These are phyloP conservation scores for Coenonympha arcania DNA, from an alignment of 2,888 invertebrate species.

Conservation along the genomic window DNA sequence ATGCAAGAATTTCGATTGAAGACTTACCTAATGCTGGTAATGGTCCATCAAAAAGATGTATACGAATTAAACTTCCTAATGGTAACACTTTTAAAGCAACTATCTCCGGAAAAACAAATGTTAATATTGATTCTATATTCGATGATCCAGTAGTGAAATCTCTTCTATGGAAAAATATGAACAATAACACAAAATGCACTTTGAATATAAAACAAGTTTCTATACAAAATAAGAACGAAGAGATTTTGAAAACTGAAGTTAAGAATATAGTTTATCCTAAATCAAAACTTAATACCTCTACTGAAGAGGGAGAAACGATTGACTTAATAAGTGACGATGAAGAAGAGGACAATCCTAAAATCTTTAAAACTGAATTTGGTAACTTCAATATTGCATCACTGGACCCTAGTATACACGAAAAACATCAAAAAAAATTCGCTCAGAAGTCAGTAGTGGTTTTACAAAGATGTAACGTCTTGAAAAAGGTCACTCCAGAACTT, in stretches of 20 bases:
- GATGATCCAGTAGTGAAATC: slow-evolving; percentile 43
- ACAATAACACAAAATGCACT: slow-evolving; percentile 39
- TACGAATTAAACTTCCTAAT: slow-evolving; percentile 49
- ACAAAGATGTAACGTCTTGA: slow-evolving; percentile 26
- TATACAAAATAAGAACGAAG: slow-evolving; percentile 28
- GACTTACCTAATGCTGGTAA: slow-evolving; percentile 33
- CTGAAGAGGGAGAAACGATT: slow-evolving; percentile 43
- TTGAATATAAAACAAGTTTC: slow-evolving; percentile 49
- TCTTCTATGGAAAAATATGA: slow-evolving; percentile 38
- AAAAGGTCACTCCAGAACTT: slow-evolving; percentile 6
- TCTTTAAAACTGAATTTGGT: slow-evolving; percentile 52
- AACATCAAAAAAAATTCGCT: slow-evolving; percentile 46
- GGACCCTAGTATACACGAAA: slow-evolving; percentile 32
- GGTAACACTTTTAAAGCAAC: slow-evolving; percentile 54
- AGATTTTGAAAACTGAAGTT: slow-evolving; percentile 33
- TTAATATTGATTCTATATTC: slow-evolving; percentile 46
- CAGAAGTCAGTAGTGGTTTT: slow-evolving; percentile 46
- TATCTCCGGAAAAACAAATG: slow-evolving; percentile 42
- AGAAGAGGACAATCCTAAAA: slow-evolving; percentile 28
- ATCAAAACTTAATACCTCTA: neutral
- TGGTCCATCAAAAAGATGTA: slow-evolving; percentile 38
- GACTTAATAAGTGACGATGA: slow-evolving; percentile 63
- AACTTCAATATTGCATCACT: slow-evolving; percentile 37
- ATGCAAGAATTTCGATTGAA: slow-evolving; percentile 34
- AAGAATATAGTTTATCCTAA: slow-evolving; percentile 30